Conservation (phyloP, 2,888 invertebrate genomes). For the Troides aeacus region DNA sequence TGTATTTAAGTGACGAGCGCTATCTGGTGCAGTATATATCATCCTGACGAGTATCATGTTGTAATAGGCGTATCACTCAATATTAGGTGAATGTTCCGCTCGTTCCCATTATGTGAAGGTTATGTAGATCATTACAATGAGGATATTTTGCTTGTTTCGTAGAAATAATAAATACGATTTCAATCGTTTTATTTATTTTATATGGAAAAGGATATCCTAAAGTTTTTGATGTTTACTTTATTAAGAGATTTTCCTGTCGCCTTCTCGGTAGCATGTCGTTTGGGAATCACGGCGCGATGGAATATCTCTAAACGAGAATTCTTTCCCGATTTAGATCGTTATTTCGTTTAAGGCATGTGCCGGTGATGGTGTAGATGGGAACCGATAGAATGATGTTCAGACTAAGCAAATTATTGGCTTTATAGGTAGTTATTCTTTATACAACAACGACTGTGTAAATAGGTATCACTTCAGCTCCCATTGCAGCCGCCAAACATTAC, state of each 20-base stretch:
- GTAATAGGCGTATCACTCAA: too few relatives aligned
- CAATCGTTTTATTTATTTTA: not conserved
- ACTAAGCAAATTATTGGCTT: not conserved
- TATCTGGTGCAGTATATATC: too few relatives aligned
- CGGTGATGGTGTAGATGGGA: not conserved
- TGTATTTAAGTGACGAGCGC: too few relatives aligned
- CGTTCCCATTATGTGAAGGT: too few relatives aligned
- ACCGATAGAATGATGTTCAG: not conserved
- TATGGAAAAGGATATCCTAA: not conserved
- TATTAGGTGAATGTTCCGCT: too few relatives aligned
- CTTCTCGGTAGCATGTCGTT: constrained; percentile 37
- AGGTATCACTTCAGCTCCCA: too few relatives aligned
- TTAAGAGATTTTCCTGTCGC: constrained; percentile 39
- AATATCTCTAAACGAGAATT: not conserved
- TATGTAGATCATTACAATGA: too few relatives aligned
- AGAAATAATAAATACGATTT: not conserved
- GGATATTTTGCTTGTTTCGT: constrained; percentile 26
- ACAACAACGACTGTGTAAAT: too few relatives aligned
- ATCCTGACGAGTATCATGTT: too few relatives aligned
- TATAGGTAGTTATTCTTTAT: too few relatives aligned
- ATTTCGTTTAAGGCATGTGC: not conserved
- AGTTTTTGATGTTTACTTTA: constrained; percentile 12
- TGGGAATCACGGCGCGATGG: constrained; percentile 27
- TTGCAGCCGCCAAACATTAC: too few relatives aligned
- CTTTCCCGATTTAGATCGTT: not conserved